Evolutionary conservation across 2,888 invertebrate genomes (phyloP).

Genomic region (Desoria tigrina): DNA sequence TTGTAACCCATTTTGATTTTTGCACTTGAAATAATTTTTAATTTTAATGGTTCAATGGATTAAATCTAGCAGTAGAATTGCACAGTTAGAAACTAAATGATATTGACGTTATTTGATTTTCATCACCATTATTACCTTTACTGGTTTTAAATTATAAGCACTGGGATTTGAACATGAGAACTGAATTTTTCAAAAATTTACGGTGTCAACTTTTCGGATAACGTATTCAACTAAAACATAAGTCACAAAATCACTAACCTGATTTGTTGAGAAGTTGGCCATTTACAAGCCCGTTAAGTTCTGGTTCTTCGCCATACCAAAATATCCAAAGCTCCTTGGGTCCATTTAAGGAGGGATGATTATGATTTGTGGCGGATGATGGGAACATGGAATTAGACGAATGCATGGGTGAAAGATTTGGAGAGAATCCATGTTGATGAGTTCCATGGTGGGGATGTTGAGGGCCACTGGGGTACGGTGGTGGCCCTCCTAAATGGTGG

Average conservation of each 20-base stretch:
- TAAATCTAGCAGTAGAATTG: too few relatives aligned
- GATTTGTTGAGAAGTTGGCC: constrained; percentile 71
- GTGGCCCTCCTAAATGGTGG: constrained; percentile 55
- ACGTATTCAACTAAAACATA: too few relatives aligned
- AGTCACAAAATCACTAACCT: constrained; percentile 55
- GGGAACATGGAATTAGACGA: constrained; percentile 33
- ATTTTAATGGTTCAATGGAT: too few relatives aligned
- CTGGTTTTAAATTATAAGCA: too few relatives aligned
- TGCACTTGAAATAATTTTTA: too few relatives aligned
- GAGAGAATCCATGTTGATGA: constrained; percentile 59
- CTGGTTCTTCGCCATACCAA: constrained; percentile 98
- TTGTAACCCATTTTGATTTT: too few relatives aligned
- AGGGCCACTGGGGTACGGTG: constrained; percentile 58
- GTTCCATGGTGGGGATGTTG: constrained; percentile 58
- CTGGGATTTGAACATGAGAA: too few relatives aligned
- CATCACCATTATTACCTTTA: too few relatives aligned
- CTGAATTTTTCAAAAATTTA: too few relatives aligned
- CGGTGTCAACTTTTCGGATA: too few relatives aligned
- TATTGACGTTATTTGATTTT: too few relatives aligned
- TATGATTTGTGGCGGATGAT: constrained; percentile 22
- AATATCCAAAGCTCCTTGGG: constrained; percentile 99
- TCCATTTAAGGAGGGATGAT: constrained; percentile 71
- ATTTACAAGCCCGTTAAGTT: constrained; percentile 78
- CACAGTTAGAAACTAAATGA: too few relatives aligned
- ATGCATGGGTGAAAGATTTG: constrained; percentile 64